Evolutionary conservation across 2,888 invertebrate genomes (phyloP).

Genomic region (Chrysolina oricalcia): DNA sequence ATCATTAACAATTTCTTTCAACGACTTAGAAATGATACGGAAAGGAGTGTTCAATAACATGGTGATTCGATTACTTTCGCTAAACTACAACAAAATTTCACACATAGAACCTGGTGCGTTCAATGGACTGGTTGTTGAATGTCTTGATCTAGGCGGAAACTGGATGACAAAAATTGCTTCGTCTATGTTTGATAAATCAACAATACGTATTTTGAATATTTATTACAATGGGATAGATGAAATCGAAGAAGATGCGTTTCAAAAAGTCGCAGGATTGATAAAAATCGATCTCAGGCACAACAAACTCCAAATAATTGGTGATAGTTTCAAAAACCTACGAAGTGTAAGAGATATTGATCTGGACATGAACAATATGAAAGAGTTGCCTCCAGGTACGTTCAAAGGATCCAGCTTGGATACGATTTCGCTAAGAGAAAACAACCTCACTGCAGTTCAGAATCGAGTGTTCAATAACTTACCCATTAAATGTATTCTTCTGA

Average conservation of each 20-base stretch:
- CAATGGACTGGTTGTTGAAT: not conserved
- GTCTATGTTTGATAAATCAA: not conserved
- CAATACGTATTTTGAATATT: not conserved
- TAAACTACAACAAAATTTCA: conserved; percentile 8
- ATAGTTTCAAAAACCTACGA: not conserved
- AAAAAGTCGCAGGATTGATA: not conserved
- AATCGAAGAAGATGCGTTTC: conserved; percentile 11
- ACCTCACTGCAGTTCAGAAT: conserved; percentile 6
- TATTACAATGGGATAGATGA: not conserved
- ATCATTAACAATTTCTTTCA: not conserved
- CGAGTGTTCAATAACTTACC: conserved; percentile 33
- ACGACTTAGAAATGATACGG: conserved; percentile 1
- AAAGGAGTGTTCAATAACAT: conserved; percentile 16
- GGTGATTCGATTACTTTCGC: not conserved
- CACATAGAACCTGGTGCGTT: conserved; percentile 23
- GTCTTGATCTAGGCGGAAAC: conserved; percentile 2
- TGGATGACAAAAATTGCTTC: not conserved
- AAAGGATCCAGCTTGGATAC: not conserved
- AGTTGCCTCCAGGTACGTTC: not conserved
- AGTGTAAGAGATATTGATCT: not conserved
- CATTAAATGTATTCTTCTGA: not conserved
- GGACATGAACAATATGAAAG: not conserved
- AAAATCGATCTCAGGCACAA: conserved; percentile 7
- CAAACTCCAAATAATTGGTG: conserved; percentile 21
- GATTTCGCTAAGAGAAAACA: not conserved